These are phyloP conservation scores for Leptinotarsa peninsularis DNA, from an alignment of 2,888 invertebrate species.

Conservation along the genomic window DNA sequence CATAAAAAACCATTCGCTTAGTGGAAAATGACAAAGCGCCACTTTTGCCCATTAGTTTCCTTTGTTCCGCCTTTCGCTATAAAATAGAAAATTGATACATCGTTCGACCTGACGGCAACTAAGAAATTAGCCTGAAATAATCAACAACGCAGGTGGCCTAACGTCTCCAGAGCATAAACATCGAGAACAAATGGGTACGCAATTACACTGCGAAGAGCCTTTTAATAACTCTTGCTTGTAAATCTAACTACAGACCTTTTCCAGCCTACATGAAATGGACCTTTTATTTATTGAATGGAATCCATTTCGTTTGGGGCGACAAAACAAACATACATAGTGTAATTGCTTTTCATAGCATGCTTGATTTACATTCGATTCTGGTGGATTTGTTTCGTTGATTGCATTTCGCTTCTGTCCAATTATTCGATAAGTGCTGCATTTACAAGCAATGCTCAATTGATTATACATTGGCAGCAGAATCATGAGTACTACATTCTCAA, in stretches of 20 bases:
- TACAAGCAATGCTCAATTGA: background rate
- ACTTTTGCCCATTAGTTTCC: background rate
- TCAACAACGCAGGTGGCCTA: constrained; percentile 39
- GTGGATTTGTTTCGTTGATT: constrained; percentile 11
- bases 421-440: background rate
- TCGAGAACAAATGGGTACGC: constrained; percentile 37
- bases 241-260: constrained; percentile 32
- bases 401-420: background rate
- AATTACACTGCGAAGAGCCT: constrained; percentile 39
- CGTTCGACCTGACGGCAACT: constrained; percentile 20
- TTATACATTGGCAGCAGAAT: background rate
- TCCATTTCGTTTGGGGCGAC: constrained; percentile 29
- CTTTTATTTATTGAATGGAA: constrained; percentile 36
- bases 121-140: constrained; percentile 33
- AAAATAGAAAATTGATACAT: background rate
- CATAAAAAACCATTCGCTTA: background rate
- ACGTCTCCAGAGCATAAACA: constrained; percentile 39
- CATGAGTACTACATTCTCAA: background rate
- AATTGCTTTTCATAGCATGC: constrained; percentile 31
- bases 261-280: constrained; percentile 32
- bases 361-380: constrained; percentile 16
- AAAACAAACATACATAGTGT: constrained; percentile 34
- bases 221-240: constrained; percentile 39
- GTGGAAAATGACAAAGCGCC: background rate
- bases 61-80: background rate